A percentile compares a stretch with the other conserved stretches of the same genome.
Evolutionary conservation across 2,888 invertebrate species (phyloP).

Genomic region (Drosophila lutescens): DNA sequence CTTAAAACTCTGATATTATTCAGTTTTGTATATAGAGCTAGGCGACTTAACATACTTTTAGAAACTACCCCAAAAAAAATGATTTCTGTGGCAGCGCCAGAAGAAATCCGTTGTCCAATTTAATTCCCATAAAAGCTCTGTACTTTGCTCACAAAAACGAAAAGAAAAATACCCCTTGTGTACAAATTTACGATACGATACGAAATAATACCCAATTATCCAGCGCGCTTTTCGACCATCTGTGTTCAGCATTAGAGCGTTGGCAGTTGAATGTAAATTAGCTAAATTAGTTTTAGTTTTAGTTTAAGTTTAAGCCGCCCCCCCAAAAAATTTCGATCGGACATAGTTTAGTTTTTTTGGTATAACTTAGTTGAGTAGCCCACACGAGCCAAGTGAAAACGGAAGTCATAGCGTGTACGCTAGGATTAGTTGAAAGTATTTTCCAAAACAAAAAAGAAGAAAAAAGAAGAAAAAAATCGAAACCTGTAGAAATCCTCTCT

Average conservation of each 20-base stretch:
- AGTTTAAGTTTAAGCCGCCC: conserved; percentile 16
- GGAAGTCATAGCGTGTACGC: conserved; percentile 30
- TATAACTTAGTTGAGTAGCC: conserved; percentile 5
- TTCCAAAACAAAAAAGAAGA: conserved; percentile 1
- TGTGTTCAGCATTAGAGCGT: conserved; percentile 29
- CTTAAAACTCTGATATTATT: neutral
- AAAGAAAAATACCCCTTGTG: conserved; percentile 12
- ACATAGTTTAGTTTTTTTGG: conserved; percentile 10
- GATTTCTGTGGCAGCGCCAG: conserved; percentile 18
- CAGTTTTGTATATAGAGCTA: conserved; percentile 13
- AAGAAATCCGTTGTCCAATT: conserved; percentile 2
- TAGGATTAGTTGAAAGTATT: conserved; percentile 27
- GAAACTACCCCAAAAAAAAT: neutral
- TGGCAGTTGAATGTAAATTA: conserved; percentile 30
- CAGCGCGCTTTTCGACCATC: conserved; percentile 31
- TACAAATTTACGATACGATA: conserved; percentile 27
- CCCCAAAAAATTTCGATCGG: conserved; percentile 4
- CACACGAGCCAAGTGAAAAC: conserved; percentile 40
- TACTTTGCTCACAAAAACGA: conserved; percentile 16
- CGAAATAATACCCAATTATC: neutral
- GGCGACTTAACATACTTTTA: conserved; percentile 7
- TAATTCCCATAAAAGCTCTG: neutral
- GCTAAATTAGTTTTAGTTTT: conserved; percentile 38
- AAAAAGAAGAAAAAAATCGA: neutral
- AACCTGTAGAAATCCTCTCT: conserved; percentile 26